Conservation (phyloP, 2,797 vertebrate species). For the Helicolenus hilgendorfi region DNA sequence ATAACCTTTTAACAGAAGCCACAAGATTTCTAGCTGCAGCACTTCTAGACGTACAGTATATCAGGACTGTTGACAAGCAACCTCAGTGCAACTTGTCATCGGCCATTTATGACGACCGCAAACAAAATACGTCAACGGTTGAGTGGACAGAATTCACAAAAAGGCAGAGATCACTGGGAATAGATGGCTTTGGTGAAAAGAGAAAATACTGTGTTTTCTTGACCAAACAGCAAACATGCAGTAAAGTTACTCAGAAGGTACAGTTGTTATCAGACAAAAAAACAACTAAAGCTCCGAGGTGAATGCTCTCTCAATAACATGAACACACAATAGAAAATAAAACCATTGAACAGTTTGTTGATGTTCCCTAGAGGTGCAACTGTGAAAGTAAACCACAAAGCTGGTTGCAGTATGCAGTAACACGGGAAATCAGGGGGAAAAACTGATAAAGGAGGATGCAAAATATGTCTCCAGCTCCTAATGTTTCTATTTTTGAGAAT, state of each 20-base stretch:
- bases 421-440: background rate
- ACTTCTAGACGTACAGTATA: conserved; percentile 40
- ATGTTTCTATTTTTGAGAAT: conserved; percentile 59
- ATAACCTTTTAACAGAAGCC: conserved; percentile 54
- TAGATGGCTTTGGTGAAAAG: background rate
- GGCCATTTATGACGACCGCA: conserved; percentile 39
- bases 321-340: conserved; percentile 19
- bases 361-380: conserved; percentile 1
- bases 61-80: conserved; percentile 50
- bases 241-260: conserved; percentile 11
- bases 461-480: conserved; percentile 42
- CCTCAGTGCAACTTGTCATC: conserved; percentile 43
- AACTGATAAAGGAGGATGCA: conserved; percentile 38
- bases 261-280: conserved; percentile 15
- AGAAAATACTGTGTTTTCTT: conserved; percentile 19
- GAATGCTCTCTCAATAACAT: conserved; percentile 60
- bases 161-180: background rate
- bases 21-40: conserved; percentile 44
- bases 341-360: conserved; percentile 3
- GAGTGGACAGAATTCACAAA: conserved; percentile 22
- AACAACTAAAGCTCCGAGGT: background rate
- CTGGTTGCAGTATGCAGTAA: background rate
- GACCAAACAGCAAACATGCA: conserved; percentile 61
- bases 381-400: conserved; percentile 10
- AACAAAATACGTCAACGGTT: conserved; percentile 19